Conservation (phyloP, 2,888 invertebrate genomes). For the Chalcis sispes region DNA sequence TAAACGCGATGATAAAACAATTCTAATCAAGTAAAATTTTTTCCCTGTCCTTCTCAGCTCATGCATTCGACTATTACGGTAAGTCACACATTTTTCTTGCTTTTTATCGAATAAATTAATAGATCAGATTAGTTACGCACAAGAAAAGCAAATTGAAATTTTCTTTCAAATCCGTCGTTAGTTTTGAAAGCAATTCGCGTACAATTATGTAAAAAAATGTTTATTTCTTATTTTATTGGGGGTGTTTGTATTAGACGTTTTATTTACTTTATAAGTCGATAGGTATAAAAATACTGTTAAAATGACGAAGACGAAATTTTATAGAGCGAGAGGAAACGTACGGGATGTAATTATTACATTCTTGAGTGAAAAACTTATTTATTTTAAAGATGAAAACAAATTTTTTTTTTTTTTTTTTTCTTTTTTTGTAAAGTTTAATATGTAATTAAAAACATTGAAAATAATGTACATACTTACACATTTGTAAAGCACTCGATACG, state of each 20-base stretch:
- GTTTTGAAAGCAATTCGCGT: background rate
- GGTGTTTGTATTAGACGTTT: background rate
- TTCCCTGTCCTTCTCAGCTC: slow-evolving; percentile 82
- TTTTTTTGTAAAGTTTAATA: too few relatives aligned
- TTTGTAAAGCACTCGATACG: too few relatives aligned
- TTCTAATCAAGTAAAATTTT: slow-evolving; percentile 74
- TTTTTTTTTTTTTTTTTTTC: too few relatives aligned
- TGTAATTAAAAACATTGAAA: too few relatives aligned
- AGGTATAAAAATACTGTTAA: too few relatives aligned
- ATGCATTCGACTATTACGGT: slow-evolving; percentile 99
- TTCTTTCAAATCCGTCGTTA: slow-evolving; percentile 14
- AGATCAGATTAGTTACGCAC: slow-evolving; percentile 38
- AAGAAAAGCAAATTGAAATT: slow-evolving; percentile 12
- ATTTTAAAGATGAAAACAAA: too few relatives aligned
- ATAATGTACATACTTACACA: too few relatives aligned
- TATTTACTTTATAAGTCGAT: slow-evolving; percentile 17
- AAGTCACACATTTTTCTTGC: slow-evolving; percentile 88
- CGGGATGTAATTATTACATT: slow-evolving; percentile 30
- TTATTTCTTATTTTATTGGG: background rate
- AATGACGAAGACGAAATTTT: background rate
- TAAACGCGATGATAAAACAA: slow-evolving; percentile 58
- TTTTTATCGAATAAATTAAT: slow-evolving; percentile 39
- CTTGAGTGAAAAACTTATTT: background rate
- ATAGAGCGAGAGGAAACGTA: slow-evolving; percentile 55
- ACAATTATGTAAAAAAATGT: background rate